Conservation (phyloP, 2,797 vertebrate species). For the Orientallactaga sibirica region DNA sequence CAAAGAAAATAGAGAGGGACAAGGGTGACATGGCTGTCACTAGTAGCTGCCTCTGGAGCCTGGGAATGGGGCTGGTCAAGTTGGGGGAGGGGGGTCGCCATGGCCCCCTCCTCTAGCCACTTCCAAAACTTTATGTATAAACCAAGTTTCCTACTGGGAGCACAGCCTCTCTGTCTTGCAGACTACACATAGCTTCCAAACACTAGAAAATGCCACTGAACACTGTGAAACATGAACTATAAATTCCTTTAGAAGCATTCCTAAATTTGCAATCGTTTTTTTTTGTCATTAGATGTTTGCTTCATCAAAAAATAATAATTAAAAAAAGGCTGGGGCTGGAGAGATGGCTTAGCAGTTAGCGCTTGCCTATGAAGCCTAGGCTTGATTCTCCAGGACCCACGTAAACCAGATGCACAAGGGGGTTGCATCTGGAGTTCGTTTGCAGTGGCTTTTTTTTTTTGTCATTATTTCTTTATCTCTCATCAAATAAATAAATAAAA, state of each 20-base stretch:
- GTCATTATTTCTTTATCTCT: too few relatives aligned
- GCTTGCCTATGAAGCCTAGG: too few relatives aligned
- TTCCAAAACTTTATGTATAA: neutral
- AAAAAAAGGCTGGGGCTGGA: too few relatives aligned
- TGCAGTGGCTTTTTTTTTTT: too few relatives aligned
- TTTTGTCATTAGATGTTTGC: neutral
- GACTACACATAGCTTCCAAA: neutral
- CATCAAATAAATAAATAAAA: too few relatives aligned
- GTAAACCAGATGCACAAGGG: too few relatives aligned
- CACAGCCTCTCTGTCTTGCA: neutral
- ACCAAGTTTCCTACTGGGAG: neutral
- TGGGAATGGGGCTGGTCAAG: neutral
- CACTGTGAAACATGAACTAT: neutral
- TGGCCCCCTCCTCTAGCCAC: neutral
- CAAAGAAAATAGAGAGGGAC: neutral
- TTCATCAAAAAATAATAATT: conserved; percentile 34
- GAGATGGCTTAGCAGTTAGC: too few relatives aligned
- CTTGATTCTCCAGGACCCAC: too few relatives aligned
- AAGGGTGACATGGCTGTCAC: neutral
- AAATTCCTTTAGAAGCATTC: conserved; percentile 21
- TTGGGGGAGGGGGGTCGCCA: neutral
- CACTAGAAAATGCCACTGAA: neutral
- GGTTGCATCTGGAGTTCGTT: too few relatives aligned
- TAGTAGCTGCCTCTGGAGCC: neutral
- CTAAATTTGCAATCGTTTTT: neutral